Evolutionary conservation across 1,140 invertebrate genomes (phyloP).

Genomic region (Sinonovacula constricta): DNA sequence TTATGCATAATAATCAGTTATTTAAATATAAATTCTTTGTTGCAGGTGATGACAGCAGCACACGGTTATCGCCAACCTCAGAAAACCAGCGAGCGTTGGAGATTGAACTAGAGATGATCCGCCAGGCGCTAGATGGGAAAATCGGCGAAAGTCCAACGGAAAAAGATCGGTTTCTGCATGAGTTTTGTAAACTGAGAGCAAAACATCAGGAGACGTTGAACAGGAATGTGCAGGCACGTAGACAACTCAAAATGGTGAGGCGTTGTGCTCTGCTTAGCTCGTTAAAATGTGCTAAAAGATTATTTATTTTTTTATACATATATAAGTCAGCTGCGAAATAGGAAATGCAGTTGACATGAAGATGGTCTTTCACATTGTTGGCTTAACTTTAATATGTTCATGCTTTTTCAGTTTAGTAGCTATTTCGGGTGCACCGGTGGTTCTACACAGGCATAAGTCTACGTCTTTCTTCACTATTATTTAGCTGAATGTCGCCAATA

Average conservation of each 20-base stretch:
- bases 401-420: too few species aligned
- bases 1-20: too few species aligned
- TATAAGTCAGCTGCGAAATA: neutral
- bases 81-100: constrained; percentile 65
- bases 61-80: constrained; percentile 53
- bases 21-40: too few species aligned
- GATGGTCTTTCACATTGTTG: too few species aligned
- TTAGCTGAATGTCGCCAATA: too few species aligned
- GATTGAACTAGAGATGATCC: constrained; percentile 69
- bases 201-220: constrained; percentile 65
- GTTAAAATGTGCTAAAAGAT: too few species aligned
- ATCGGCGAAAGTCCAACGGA: constrained; percentile 63
- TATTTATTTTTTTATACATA: neutral
- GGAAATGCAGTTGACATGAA: neutral
- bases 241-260: constrained; percentile 62
- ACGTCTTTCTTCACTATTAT: too few species aligned
- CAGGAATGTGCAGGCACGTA: constrained; percentile 52
- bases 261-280: too few species aligned
- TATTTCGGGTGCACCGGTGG: too few species aligned
- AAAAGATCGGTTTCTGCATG: constrained; percentile 64
- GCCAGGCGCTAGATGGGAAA: constrained; percentile 66
- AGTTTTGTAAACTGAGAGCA: constrained; percentile 65
- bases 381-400: too few species aligned
- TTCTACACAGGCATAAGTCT: too few species aligned
- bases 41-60: too few species aligned